Conservation (phyloP, 2,113 vertebrate species). For the Callorhinus ursinus region DNA sequence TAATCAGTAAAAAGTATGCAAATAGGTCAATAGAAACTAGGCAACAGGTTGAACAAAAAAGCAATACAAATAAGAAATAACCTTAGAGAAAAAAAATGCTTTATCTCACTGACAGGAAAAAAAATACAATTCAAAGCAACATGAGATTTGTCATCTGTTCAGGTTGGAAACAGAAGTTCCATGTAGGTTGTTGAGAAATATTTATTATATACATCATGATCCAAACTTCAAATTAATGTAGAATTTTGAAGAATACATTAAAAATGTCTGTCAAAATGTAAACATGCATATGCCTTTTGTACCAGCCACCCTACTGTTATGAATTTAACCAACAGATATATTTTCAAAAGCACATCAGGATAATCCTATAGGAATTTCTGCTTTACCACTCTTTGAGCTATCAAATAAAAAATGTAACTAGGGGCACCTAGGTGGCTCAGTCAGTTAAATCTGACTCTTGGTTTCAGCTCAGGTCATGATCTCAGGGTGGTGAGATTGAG, state of each 20-base stretch:
- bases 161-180: not conserved
- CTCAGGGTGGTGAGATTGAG: not conserved
- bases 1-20: not conserved
- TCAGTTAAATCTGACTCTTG: not conserved
- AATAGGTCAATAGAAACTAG: not conserved
- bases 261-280: not conserved
- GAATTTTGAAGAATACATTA: not conserved
- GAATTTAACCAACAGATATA: not conserved
- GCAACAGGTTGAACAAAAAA: not conserved
- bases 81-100: not conserved
- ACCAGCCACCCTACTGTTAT: not conserved
- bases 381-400: not conserved
- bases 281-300: not conserved
- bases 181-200: not conserved
- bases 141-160: not conserved
- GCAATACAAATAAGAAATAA: not conserved
- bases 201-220: not conserved
- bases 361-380: not conserved
- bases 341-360: not conserved
- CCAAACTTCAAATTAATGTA: not conserved
- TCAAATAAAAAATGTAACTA: not conserved
- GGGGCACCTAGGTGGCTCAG: not conserved
- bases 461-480: not conserved
- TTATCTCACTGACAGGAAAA: not conserved
- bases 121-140: not conserved